Base-by-base conservation (phyloP, 2,113 vertebrate species). In the Ia io region DNA sequence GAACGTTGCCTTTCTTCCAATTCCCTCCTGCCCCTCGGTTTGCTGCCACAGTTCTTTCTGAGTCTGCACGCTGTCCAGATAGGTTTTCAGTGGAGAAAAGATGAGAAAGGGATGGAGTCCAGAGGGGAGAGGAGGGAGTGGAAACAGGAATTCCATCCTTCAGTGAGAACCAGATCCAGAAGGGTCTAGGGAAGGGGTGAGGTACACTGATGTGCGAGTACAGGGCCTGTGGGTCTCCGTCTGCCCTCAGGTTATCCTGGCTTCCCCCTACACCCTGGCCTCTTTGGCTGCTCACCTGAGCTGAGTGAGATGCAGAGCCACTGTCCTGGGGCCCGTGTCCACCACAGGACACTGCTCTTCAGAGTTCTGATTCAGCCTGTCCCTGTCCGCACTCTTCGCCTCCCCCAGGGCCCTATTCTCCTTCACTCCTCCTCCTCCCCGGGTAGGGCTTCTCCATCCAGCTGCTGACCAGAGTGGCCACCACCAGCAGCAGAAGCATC, bases 1-100 rank as follows among this genome's bases (percentile, higher is more conserved):
- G 37, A 13, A 28, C 6, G 0, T 6, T 7, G n/a, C 16, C 8
- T 65, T 18, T 40, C 53, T 14, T n/a, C 67, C 0, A 0, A 0
- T 59, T 47, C 44, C 42, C 37, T 83, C 35, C 32, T 20, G 25
- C 37, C 42, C n/a, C 18, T 32, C 7, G 6, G 11, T 32, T 51
- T 23, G 40, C 40, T 3, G 14, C 71, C 71, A 17, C 25, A 10
- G 73, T 77, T 35, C 71, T 42, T 32, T 40, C 73, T 18, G 56
- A 40, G 63, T 7, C 51, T 37, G 35, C 30, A 51, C 0, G 5
- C 61, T n/a, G 47, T 53, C 22, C 77, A 49, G 73, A 32, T 6
- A 80, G 42, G 35, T 53, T 37, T 9, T 53, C 53, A 74, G 63
- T 3, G 4, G 76, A 90, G 61, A 73, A 74, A 77, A 37, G 61